These are phyloP conservation scores for Brachionus rubens DNA, from an alignment of 1,140 invertebrate genomes.

Conservation along the genomic window DNA sequence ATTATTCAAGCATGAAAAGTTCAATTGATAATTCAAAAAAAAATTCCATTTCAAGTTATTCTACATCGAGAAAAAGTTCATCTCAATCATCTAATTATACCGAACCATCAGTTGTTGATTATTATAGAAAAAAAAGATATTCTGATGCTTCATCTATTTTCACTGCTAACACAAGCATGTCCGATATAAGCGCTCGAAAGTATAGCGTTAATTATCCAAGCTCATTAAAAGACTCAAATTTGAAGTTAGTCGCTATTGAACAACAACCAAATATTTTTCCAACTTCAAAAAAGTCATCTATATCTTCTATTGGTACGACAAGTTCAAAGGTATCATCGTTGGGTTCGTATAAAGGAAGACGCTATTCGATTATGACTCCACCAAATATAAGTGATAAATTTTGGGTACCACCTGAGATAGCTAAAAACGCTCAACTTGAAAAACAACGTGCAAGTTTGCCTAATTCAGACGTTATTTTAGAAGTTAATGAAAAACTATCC, in stretches of 20 bases:
- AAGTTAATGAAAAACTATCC: conserved; percentile 7
- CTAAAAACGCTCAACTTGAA: neutral
- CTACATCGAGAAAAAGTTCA: conserved; percentile 10
- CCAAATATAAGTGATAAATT: neutral
- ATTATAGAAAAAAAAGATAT: conserved; percentile 30
- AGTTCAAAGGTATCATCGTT: conserved; percentile 2
- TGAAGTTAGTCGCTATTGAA: conserved; percentile 9
- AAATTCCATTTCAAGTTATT: conserved; percentile 30
- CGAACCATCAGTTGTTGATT: conserved; percentile 13
- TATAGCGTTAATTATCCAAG: conserved; percentile 23
- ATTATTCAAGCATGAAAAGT: conserved; percentile 1
- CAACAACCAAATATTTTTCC: conserved; percentile 3
- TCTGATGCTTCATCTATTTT: conserved; percentile 17
- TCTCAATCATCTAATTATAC: neutral
- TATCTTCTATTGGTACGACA: neutral
- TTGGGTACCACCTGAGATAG: conserved; percentile 30
- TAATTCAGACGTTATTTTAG: neutral
- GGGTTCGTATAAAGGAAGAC: neutral
- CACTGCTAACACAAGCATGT: conserved; percentile 1
- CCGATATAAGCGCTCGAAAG: neutral
- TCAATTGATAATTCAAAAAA: conserved; percentile 19
- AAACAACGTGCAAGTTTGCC: conserved; percentile 19
- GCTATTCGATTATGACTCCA: neutral
- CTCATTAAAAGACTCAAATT: neutral
- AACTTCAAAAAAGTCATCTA: neutral